These are phyloP conservation scores for Oscheius sp. DNA, from an alignment of 2,888 invertebrate genomes.

Conservation along the genomic window DNA sequence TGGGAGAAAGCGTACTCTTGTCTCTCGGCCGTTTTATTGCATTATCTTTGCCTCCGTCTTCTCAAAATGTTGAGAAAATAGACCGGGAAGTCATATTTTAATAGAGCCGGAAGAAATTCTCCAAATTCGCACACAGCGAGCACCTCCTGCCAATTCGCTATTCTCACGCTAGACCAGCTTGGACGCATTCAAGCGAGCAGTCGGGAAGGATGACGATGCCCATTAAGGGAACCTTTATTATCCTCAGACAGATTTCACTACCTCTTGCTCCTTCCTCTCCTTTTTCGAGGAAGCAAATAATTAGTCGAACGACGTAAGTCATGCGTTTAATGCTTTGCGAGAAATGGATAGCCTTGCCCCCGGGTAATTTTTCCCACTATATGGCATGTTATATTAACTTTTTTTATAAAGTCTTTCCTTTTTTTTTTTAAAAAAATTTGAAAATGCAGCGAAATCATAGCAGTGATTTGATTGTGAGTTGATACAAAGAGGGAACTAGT, in stretches of 20 bases:
- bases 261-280: no score
- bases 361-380: no score
- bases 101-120: neutral
- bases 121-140: conserved; percentile 6
- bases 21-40: conserved; percentile 8
- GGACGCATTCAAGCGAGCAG: conserved; percentile 13
- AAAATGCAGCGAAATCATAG: no score
- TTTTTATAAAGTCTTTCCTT: no score
- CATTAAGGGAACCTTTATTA: conserved; percentile 23
- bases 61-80: neutral
- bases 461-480: no score
- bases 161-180: conserved; percentile 26
- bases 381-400: no score
- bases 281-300: no score
- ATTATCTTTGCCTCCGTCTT: conserved; percentile 5
- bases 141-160: conserved; percentile 21
- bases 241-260: conserved; percentile 10
- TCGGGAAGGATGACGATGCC: conserved; percentile 21
- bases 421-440: no score
- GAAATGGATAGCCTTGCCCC: no score
- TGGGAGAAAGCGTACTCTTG: neutral
- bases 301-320: no score
- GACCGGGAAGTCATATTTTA: neutral
- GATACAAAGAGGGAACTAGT: no score
- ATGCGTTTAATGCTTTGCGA: no score